Evolutionary conservation across 2,888 invertebrate species (phyloP), one percentile per base, ranked within the genome.

Genomic region (Brassicogethes aeneus): DNA sequence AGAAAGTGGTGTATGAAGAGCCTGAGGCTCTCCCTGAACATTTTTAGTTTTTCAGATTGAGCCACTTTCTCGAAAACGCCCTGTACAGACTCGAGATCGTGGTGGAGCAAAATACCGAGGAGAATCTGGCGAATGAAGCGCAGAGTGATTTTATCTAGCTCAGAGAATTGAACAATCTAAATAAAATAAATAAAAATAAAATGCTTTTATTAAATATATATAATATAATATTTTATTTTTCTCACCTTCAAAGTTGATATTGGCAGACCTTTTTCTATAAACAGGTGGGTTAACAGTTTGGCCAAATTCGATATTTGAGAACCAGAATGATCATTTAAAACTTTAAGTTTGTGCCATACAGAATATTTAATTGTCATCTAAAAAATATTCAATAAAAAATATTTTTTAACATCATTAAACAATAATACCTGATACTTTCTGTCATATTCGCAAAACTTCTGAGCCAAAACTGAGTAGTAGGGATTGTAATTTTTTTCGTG

Each of bases 311-410:
- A 71, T 34, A 83, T 66, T 56, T 84, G 79, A 8, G 69, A 70
- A 38, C 76, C 74, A 0, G 76, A 72, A 37, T 84, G 72, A 2
- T 72, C 71, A 8, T 80, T 75, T 31, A 95, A 65, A 29, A 85
- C 82, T 61, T 91, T 89, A 15, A 95, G 77, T 60, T 88, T 87
- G 65, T 96, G 95, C 95, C 95, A 96, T 3, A 90, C 65, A 0
- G 85, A 76, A 66, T 81, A 95, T 64, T 95, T 92, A 43, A 91
- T 78, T 0, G 86, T 84, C 56, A 94, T 76, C 85, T 93, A 69
- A 41, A 50, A 37, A 38, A 41, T 35, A 37, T 40, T 17, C n/a
- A 34, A 34, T 37, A 37, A 15, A 41, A 32, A 32, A 32, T 32
- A 32, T 10, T 10, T 23, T 7, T 12, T 32, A 32, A 8, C 10